Base-by-base conservation (phyloP, 2,888 invertebrate genomes). In the Meliscaeva auricollis region DNA sequence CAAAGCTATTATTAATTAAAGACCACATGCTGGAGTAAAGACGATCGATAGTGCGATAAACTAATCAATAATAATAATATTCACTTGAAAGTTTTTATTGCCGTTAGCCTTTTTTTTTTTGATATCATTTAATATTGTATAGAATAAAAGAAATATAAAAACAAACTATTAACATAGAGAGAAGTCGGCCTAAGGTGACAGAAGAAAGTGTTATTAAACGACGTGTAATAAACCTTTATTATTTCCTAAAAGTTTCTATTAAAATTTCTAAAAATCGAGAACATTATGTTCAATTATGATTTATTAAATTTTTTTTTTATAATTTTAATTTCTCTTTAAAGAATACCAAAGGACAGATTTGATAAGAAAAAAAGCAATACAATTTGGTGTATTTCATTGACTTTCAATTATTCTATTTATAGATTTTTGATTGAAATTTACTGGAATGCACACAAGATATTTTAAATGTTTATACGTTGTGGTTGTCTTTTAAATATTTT, bases 151-250 rank as follows among this genome's bases (percentile, higher is more conserved):
- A 54, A 0, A 20, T 11, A 9, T n/a, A 11, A 32, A 11, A 13
- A 11, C 22, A 26, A 52, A 30, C 0, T 13, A 17, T 20, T 32
- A 3, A 15, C 7, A 35, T 35, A 35, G 17, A 13, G 17, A 13
- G 1, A 8, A 54, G 54, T 2, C 48, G 17, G 6, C 32, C 32
- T 30, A 17, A 26, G 44, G 44, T 15, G 62, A 44, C 44, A 44
- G 26, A 44, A 44, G 62, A 62, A 62, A 62, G 62, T 62, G 44
- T 44, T 41, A 38, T 38, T 9, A 38, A 38, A 9, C 3, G 9
- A 38, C 13, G 35, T 11, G 3, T 9, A 9, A 38, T 38, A 3
- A 38, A 26, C 26, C 11, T 4, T 3, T 41, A 1, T 41, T 11
- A 41, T 41, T 38, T 13, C 3, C 4, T 13, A n/a, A 41, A 41